Base-by-base conservation (phyloP, 2,113 vertebrate species). In the Sus scrofa region DNA sequence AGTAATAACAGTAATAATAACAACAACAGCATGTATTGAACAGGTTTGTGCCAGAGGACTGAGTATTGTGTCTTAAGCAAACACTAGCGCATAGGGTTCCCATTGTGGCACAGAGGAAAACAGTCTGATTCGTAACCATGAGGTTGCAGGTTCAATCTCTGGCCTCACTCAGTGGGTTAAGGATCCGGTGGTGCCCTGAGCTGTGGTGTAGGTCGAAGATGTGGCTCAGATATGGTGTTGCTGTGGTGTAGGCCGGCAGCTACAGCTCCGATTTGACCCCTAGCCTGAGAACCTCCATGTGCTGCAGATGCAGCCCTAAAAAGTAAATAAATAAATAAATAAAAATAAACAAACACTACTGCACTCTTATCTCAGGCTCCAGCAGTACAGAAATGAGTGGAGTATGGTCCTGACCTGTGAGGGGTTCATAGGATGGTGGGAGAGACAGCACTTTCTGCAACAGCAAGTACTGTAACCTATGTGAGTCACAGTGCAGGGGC, bases 391-490 rank as follows among this genome's bases (percentile, higher is more conserved):
- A 60, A 37, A 6, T 77, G 34, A 75, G 11, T 71, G 4, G 65
- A 56, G 12, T 56, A 24, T 56, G 34, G 27, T 16, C 1, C 39
- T 24, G 15, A 24, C 26, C 9, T 34, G 14, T 9, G 16, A 90
- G 54, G 27, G 1, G 5, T 50, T 87, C 84, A 13, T 1, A 56
- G 18, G 44, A 4, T 39, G 37, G 39, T 50, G 22, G 26, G 22
- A 32, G 20, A 78, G 68, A 79, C 2, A 37, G 26, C 3, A 15
- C 0, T 67, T 84, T 77, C 60, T 32, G 15, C 26, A 74, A 32
- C 27, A 75, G n/a, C 32, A 20, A 12, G 22, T 44, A 11, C 12
- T 6, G 0, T 6, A 7, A 6, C 70, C 3, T 1, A 1, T 0
- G 1, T 14, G 62, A 65, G 78, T 22, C 24, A 2, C 18, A 19